phyloP scores from a whole-genome alignment of 2,888 invertebrate genomes.

The Thymelicus sylvestris region DNA sequence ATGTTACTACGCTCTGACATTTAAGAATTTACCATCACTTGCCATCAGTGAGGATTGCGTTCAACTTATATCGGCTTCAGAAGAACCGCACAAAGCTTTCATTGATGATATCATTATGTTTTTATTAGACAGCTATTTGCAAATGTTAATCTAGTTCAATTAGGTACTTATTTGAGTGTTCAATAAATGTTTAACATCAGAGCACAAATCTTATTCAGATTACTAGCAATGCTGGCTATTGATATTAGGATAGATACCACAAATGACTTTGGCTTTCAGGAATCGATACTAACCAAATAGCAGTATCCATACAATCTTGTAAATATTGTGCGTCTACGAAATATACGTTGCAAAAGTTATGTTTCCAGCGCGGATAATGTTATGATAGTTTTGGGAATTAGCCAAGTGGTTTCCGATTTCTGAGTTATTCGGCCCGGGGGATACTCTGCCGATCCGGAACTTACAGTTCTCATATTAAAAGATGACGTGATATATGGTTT shows the following conservation, averaged over 20 bases:
- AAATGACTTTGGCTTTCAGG: conserved; percentile 4
- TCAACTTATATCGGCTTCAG: too few relatives aligned
- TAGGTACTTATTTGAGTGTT: too few relatives aligned
- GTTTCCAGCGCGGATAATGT: conserved; percentile 55
- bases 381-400: conserved; percentile 79
- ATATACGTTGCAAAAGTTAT: conserved; percentile 40
- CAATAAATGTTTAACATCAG: background rate
- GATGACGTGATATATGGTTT: conserved; percentile 35
- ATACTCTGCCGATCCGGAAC: conserved; percentile 49
- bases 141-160: too few relatives aligned
- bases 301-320: conserved; percentile 21
- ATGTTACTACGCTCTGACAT: too few relatives aligned
- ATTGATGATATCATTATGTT: background rate
- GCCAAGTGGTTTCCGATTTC: conserved; percentile 63
- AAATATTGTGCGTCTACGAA: conserved; percentile 27
- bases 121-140: background rate
- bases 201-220: background rate
- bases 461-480: conserved; percentile 42
- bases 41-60: too few relatives aligned
- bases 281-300: conserved; percentile 32
- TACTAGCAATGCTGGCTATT: background rate
- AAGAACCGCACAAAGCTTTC: too few relatives aligned
- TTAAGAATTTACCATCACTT: too few relatives aligned
- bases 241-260: background rate
- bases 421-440: conserved; percentile 79